These are phyloP conservation scores for Synchiropus splendidus DNA, from an alignment of 2,113 vertebrate species.

Conservation along the genomic window DNA sequence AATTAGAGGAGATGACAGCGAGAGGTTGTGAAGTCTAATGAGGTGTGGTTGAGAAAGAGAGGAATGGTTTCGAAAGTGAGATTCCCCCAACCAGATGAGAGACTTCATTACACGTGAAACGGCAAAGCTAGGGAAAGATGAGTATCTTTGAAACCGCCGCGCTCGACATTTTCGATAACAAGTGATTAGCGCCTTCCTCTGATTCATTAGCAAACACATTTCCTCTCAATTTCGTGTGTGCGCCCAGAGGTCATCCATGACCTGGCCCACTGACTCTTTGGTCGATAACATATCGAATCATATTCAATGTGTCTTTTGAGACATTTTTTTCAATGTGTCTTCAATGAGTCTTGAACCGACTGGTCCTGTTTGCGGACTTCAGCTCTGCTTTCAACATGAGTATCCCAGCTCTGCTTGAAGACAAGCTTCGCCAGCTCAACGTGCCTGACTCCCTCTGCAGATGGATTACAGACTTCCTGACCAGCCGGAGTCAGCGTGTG, in stretches of 20 bases:
- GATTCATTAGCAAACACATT: conserved; percentile 43
- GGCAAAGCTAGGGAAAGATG: conserved; percentile 20
- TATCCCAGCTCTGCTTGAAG: too few relatives aligned
- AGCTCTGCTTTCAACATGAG: too few relatives aligned
- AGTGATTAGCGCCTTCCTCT: conserved; percentile 39
- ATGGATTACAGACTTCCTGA: too few relatives aligned
- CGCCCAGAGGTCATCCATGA: conserved; percentile 22
- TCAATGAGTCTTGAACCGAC: too few relatives aligned
- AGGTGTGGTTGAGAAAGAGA: conserved; percentile 38
- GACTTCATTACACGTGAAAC: conserved; percentile 53
- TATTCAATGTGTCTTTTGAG: too few relatives aligned
- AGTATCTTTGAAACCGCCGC: conserved; percentile 30
- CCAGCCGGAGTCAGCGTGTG: too few relatives aligned
- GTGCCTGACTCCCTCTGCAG: too few relatives aligned
- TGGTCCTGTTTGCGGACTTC: too few relatives aligned
- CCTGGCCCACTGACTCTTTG: conserved; percentile 3
- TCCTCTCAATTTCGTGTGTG: conserved; percentile 41
- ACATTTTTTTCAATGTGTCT: too few relatives aligned
- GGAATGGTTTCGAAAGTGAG: conserved; percentile 37
- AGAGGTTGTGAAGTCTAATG: conserved; percentile 65
- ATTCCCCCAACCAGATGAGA: conserved; percentile 42
- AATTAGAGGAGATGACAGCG: conserved; percentile 62
- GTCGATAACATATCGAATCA: too few relatives aligned
- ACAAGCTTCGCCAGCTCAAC: too few relatives aligned
- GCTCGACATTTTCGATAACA: conserved; percentile 42